phyloP scores from a whole-genome alignment of 2,797 vertebrate species.

The Pachyuromys duprasi region DNA sequence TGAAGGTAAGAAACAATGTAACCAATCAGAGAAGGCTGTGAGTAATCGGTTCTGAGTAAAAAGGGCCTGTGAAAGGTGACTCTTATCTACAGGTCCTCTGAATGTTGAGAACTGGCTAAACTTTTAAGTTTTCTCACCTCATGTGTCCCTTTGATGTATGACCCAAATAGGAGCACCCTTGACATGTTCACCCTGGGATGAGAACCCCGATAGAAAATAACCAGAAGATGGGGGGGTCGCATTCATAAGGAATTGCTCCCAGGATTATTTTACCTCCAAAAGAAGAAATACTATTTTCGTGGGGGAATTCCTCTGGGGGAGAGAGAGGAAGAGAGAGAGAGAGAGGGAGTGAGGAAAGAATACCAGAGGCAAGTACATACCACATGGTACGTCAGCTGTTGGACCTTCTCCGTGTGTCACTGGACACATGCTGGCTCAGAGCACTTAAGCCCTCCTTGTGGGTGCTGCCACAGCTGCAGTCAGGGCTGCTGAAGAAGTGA shows the following conservation, averaged over 20 bases:
- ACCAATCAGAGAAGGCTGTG: too few species aligned
- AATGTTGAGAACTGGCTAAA: accelerated
- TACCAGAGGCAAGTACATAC: neutral
- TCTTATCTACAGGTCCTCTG: accelerated
- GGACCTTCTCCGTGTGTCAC: slow-evolving; percentile 23
- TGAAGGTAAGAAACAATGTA: neutral
- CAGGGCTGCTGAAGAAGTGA: accelerated
- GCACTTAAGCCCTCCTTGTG: slow-evolving; percentile 89
- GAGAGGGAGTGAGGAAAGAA: neutral
- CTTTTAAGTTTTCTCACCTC: neutral
- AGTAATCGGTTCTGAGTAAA: accelerated
- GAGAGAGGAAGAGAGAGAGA: neutral
- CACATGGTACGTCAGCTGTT: slow-evolving; percentile 67
- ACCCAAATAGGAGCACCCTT: accelerated
- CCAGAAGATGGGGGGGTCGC: accelerated
- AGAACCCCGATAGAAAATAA: neutral
- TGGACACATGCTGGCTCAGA: slow-evolving; percentile 77
- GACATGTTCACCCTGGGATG: accelerated
- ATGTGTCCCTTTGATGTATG: accelerated
- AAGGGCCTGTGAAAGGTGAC: accelerated
- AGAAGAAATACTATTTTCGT: neutral
- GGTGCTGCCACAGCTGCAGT: slow-evolving; percentile 86
- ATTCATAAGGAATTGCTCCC: accelerated
- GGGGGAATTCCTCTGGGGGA: neutral
- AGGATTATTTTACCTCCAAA: neutral